A percentile compares a stretch with the other conserved stretches of the same genome.
These are phyloP conservation scores for Sebastes matsubarae DNA, from an alignment of 2,797 vertebrate genomes.

Conservation along the genomic window DNA sequence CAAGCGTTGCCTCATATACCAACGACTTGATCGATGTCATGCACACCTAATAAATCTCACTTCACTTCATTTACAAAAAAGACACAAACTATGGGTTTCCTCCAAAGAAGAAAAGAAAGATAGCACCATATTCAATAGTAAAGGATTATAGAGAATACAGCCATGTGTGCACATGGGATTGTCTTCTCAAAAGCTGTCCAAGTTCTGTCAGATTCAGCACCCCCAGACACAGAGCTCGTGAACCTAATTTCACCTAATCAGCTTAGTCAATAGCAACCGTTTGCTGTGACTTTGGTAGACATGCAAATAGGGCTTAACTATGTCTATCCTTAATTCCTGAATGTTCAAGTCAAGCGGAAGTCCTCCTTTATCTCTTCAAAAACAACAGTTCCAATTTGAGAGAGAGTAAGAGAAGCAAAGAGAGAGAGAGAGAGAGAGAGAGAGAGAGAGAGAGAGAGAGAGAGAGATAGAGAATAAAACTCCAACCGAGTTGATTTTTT, in stretches of 20 bases:
- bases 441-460: constrained; percentile 1
- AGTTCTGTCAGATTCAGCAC: constrained; percentile 82
- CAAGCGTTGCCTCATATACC: not conserved
- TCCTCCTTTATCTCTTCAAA: constrained; percentile 81
- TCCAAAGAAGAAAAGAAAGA: constrained; percentile 19
- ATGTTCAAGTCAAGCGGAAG: constrained; percentile 80
- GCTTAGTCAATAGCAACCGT: constrained; percentile 85
- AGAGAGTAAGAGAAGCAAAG: constrained; percentile 18
- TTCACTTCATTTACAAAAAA: constrained; percentile 50
- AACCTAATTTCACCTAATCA: constrained; percentile 87
- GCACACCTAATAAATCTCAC: constrained; percentile 48
- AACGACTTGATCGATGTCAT: constrained; percentile 38
- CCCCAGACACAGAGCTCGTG: constrained; percentile 80
- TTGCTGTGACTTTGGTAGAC: constrained; percentile 83
- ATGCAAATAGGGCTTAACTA: constrained; percentile 83
- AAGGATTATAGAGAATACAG: constrained; percentile 75
- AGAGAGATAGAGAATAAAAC: constrained; percentile 59
- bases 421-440: constrained; percentile 10
- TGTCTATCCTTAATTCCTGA: constrained; percentile 84
- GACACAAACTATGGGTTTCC: constrained; percentile 50
- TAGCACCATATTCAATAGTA: constrained; percentile 67
- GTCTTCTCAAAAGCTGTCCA: constrained; percentile 78
- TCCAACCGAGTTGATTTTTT: constrained; percentile 52
- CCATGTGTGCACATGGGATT: constrained; percentile 80
- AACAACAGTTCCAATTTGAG: constrained; percentile 81